Conservation (phyloP, 2,113 vertebrate genomes). For the Falco punctatus region DNA sequence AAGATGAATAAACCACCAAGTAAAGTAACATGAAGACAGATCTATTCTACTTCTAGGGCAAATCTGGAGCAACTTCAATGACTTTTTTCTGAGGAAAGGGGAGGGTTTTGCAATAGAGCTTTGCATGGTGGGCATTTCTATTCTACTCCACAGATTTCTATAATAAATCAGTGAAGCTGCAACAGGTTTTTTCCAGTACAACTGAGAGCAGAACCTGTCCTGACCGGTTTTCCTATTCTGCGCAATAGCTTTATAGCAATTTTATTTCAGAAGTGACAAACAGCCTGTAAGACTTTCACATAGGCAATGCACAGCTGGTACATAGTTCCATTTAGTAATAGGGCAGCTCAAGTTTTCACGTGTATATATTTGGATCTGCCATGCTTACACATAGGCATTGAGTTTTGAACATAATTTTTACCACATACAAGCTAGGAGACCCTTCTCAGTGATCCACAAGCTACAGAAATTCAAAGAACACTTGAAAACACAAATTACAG, state of each 20-base stretch:
- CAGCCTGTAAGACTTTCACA: neutral
- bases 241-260: neutral
- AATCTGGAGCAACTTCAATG: neutral
- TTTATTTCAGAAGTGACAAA: neutral
- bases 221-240: neutral
- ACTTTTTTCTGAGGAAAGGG: neutral
- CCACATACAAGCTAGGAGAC: neutral
- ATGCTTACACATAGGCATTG: neutral
- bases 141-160: neutral
- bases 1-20: neutral
- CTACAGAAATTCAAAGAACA: neutral
- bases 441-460: neutral
- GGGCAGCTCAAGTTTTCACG: neutral
- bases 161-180: neutral
- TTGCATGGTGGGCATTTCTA: neutral
- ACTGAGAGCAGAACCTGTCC: neutral
- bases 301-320: rapidly evolving
- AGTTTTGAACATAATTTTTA: neutral
- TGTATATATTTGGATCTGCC: neutral
- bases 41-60: neutral
- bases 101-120: neutral
- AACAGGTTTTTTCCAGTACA: neutral
- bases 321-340: neutral
- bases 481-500: neutral
- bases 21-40: neutral